Evolutionary conservation across 2,797 vertebrate genomes (phyloP).

Genomic region (Sciaenops ocellatus): DNA sequence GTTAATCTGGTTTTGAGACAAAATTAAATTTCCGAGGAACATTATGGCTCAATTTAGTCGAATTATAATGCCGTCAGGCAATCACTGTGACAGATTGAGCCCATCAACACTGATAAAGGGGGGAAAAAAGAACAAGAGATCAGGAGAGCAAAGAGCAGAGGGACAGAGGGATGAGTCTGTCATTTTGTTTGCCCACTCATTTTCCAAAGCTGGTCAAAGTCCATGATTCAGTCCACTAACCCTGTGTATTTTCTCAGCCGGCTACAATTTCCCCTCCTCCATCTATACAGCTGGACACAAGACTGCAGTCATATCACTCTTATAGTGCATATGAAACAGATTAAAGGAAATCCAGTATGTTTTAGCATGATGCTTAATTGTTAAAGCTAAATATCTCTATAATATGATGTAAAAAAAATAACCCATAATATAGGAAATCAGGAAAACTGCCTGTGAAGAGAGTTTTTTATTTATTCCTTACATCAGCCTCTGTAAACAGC

Average conservation of each 20-base stretch:
- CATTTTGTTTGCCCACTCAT: conserved; percentile 64
- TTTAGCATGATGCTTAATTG: conserved; percentile 5
- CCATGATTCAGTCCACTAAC: conserved; percentile 57
- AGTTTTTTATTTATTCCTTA: conserved; percentile 5
- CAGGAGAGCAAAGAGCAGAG: conserved; percentile 61
- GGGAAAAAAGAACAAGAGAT: conserved; percentile 41
- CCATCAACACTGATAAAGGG: conserved; percentile 68
- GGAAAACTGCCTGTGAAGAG: conserved; percentile 2
- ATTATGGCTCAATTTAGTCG: conserved; percentile 79
- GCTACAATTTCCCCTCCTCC: conserved; percentile 9
- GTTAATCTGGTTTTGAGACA: conserved; percentile 79
- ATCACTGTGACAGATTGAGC: conserved; percentile 81
- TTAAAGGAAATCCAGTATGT: conserved; percentile 20
- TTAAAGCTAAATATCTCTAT: background rate
- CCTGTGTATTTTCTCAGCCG: conserved; percentile 37
- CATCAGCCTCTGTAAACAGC: conserved; percentile 26
- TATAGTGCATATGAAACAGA: conserved; percentile 31
- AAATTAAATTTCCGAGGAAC: conserved; percentile 80
- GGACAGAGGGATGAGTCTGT: conserved; percentile 61
- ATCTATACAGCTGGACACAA: conserved; percentile 39
- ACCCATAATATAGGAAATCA: conserved; percentile 9
- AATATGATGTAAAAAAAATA: conserved; percentile 11
- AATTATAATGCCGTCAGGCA: conserved; percentile 77
- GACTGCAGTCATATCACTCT: conserved; percentile 20
- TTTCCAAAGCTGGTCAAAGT: conserved; percentile 67